Percentiles rank a stretch among this genome's conserved stretches.
Evolutionary conservation across 2,113 vertebrate species (phyloP).

Genomic region (Proteles cristata): DNA sequence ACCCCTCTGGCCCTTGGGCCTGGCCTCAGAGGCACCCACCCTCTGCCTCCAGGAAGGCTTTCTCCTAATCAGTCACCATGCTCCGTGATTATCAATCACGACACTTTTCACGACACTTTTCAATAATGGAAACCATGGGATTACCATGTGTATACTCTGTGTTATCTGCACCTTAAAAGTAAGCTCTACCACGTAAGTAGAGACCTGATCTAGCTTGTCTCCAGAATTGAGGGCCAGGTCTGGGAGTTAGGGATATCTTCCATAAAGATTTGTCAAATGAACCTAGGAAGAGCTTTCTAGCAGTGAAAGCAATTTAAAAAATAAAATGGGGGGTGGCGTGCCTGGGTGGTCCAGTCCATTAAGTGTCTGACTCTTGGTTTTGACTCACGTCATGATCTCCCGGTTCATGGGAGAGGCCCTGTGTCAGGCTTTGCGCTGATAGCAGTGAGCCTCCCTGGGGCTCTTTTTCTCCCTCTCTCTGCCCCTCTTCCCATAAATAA

Average conservation of each 20-base stretch:
- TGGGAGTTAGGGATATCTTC: background rate
- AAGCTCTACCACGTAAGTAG: background rate
- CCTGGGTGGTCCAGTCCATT: too few species aligned
- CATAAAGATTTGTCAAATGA: background rate
- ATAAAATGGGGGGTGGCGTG: background rate
- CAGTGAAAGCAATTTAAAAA: background rate
- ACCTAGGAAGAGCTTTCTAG: background rate
- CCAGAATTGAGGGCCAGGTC: background rate
- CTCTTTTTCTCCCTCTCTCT: too few species aligned
- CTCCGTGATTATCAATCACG: too few species aligned
- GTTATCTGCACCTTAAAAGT: background rate
- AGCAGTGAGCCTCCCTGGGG: too few species aligned
- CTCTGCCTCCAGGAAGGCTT: background rate
- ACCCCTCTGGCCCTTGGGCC: background rate
- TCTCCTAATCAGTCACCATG: fast-evolving
- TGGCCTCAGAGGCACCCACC: too few species aligned
- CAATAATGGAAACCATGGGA: background rate
- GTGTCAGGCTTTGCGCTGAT: too few species aligned
- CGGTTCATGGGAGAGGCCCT: too few species aligned
- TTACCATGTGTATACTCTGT: background rate
- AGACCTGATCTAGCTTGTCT: background rate
- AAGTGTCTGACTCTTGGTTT: too few species aligned
- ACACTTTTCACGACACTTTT: background rate
- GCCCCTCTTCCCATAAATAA: too few species aligned
- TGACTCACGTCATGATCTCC: too few species aligned